Percentiles rank a stretch among this genome's conserved stretches.
Evolutionary conservation across 2,113 vertebrate genomes (phyloP).

Genomic region (Xiphorhynchus elegans): DNA sequence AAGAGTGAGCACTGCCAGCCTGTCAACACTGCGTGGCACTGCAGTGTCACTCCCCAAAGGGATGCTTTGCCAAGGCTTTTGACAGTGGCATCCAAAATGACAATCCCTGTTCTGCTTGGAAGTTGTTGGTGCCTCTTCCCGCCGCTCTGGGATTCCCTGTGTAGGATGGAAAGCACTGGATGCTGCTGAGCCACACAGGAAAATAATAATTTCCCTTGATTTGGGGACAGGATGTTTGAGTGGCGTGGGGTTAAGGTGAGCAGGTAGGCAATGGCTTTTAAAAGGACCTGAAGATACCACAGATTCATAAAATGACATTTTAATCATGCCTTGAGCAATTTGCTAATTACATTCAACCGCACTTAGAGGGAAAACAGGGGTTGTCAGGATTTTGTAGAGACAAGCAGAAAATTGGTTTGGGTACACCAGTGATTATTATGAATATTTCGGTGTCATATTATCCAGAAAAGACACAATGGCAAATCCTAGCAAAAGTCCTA

Average conservation of each 20-base stretch:
- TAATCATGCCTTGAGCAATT: constrained; percentile 65
- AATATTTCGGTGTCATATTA: constrained; percentile 29
- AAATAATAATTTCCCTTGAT: neutral
- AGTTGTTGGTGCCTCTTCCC: neutral
- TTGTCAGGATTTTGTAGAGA: constrained; percentile 34
- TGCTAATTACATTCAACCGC: constrained; percentile 65
- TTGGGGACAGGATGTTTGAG: neutral
- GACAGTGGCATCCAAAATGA: neutral
- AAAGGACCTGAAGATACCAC: neutral
- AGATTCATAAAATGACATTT: constrained; percentile 63
- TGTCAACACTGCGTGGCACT: neutral
- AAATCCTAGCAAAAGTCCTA: constrained; percentile 41
- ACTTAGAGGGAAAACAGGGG: constrained; percentile 50
- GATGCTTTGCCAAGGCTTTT: neutral
- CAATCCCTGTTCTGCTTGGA: neutral
- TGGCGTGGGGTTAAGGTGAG: neutral
- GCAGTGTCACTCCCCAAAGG: neutral
- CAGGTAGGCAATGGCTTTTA: neutral
- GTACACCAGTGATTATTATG: constrained; percentile 21
- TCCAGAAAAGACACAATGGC: constrained; percentile 14
- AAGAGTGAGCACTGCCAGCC: neutral
- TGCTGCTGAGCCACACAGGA: neutral
- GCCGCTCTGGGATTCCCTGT: neutral
- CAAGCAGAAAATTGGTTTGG: constrained; percentile 52
- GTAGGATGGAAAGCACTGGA: neutral